Evolutionary conservation across 2,113 vertebrate species (phyloP).

Genomic region (Sphyrna mokarran): DNA sequence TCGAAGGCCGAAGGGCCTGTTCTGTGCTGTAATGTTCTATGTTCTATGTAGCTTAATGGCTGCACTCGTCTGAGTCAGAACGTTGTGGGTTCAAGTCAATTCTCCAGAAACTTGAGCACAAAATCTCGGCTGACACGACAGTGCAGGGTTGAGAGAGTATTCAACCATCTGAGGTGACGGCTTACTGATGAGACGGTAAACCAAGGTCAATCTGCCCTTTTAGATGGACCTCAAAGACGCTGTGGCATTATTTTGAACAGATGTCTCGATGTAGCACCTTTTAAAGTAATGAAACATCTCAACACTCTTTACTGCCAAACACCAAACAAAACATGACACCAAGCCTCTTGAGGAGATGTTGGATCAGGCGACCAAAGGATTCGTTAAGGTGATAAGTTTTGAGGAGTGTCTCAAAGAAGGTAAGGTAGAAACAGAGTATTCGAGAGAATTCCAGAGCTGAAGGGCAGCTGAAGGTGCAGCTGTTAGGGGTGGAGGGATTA

Average conservation of each 20-base stretch:
- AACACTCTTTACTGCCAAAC: not conserved
- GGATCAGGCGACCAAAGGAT: too few relatives aligned
- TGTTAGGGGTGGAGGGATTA: too few relatives aligned
- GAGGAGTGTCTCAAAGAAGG: too few relatives aligned
- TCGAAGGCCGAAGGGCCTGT: too few relatives aligned
- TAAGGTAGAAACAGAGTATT: too few relatives aligned
- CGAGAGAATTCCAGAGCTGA: too few relatives aligned
- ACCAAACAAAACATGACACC: not conserved
- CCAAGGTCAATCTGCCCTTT: not conserved
- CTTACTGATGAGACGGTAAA: not conserved
- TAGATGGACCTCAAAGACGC: not conserved
- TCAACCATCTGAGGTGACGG: not conserved
- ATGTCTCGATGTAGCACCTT: not conserved
- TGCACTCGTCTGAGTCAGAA: not conserved
- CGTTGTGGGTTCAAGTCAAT: not conserved
- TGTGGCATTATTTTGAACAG: not conserved
- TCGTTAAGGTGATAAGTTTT: too few relatives aligned
- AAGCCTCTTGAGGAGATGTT: not conserved
- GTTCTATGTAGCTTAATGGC: not conserved
- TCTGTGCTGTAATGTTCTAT: too few relatives aligned
- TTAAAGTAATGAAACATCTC: not conserved
- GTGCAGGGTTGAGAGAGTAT: not conserved
- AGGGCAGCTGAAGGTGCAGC: too few relatives aligned
- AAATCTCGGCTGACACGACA: not conserved
- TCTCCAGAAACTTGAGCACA: not conserved